Evolutionary conservation across 2,797 vertebrate species (phyloP).

Genomic region (Sebastes aleutianus): DNA sequence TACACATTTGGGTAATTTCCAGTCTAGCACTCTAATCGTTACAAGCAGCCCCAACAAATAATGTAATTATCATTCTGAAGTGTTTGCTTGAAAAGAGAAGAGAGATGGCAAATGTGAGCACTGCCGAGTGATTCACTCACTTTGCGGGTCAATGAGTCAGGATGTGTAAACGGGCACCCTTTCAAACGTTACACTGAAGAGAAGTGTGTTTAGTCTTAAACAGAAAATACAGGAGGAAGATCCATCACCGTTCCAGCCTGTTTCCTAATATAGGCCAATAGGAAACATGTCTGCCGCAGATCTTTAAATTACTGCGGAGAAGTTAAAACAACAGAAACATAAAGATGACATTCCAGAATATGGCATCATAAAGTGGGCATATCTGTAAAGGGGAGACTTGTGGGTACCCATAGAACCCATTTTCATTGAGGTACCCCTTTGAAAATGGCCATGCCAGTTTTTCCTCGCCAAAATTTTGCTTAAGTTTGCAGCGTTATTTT

Average conservation of each 20-base stretch:
- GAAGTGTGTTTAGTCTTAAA: neutral
- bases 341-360: neutral
- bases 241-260: neutral
- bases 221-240: neutral
- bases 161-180: neutral
- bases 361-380: neutral
- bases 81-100: neutral
- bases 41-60: neutral
- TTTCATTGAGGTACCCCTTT: too few relatives aligned
- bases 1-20: neutral
- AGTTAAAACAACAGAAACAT: neutral
- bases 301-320: neutral
- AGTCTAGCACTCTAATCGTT: neutral
- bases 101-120: neutral
- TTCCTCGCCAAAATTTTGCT: too few relatives aligned
- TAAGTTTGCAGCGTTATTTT: too few relatives aligned
- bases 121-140: neutral
- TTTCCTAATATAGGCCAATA: neutral
- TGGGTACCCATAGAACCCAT: too few relatives aligned
- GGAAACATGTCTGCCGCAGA: neutral
- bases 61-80: neutral
- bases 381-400: too few relatives aligned
- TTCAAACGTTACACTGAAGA: neutral
- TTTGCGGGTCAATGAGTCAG: neutral
- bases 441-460: too few relatives aligned